A percentile compares a stretch with the other conserved stretches of the same genome.
These are phyloP conservation scores for Xenopus laevis DNA, from an alignment of 2,113 vertebrate genomes.

Conservation along the genomic window DNA sequence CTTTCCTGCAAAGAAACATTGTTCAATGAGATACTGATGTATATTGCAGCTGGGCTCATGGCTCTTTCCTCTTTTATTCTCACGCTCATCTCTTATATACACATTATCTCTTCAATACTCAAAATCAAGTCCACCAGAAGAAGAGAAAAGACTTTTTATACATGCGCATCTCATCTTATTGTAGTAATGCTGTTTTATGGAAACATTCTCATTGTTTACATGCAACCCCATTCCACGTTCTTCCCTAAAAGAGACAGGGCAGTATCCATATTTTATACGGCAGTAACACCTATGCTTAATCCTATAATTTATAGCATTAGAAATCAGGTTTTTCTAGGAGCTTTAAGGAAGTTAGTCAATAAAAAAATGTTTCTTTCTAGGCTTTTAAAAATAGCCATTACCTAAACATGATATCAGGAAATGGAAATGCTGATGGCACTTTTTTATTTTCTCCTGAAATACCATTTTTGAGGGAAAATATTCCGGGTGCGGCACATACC, in stretches of 20 bases:
- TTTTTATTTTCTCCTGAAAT: too few species aligned
- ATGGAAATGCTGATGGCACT: too few species aligned
- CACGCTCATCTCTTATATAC: conserved; percentile 9
- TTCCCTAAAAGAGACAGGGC: conserved; percentile 13
- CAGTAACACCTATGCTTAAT: conserved; percentile 18
- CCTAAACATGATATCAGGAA: too few species aligned
- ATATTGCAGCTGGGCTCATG: conserved; percentile 4
- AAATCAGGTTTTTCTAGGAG: conserved; percentile 15
- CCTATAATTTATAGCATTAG: conserved; percentile 35
- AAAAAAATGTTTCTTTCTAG: too few species aligned
- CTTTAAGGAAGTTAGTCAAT: neutral
- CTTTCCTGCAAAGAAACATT: conserved; percentile 8
- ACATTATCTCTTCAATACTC: conserved; percentile 16
- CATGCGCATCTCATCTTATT: conserved; percentile 24
- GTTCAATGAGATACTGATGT: conserved; percentile 23
- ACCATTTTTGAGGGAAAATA: too few species aligned
- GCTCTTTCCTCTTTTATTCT: neutral
- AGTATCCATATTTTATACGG: conserved; percentile 16
- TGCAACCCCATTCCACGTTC: conserved; percentile 8
- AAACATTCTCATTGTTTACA: conserved; percentile 11
- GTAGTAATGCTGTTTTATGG: conserved; percentile 27
- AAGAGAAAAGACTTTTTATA: conserved; percentile 15
- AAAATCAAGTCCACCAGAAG: conserved; percentile 6
- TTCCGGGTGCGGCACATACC: too few species aligned
- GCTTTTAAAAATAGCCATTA: too few species aligned